Conservation (phyloP, 2,797 vertebrate genomes). For the Sebastes cheni region DNA sequence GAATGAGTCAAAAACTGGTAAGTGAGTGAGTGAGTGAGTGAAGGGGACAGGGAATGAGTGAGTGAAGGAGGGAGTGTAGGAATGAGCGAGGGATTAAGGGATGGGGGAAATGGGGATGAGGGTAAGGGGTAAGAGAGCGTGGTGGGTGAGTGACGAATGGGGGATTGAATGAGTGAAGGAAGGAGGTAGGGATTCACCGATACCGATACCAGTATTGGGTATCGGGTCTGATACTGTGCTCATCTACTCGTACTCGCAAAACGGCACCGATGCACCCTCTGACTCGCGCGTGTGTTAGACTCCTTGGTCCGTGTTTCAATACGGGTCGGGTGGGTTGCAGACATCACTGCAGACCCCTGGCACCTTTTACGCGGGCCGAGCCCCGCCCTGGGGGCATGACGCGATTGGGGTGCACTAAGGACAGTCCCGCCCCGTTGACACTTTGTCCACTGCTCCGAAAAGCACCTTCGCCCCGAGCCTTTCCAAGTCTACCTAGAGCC, state of each 20-base stretch:
- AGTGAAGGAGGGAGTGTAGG: neutral
- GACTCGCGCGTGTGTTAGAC: accelerated
- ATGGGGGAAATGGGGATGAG: neutral
- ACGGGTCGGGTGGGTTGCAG: no score
- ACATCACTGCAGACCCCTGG: accelerated
- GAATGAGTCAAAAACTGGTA: neutral
- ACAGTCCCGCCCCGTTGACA: no score
- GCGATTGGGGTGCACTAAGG: no score
- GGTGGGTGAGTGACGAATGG: neutral
- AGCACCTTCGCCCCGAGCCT: no score
- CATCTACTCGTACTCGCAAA: no score
- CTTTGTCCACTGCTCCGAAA: accelerated
- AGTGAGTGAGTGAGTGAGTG: neutral
- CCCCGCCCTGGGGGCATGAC: no score
- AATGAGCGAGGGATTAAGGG: neutral
- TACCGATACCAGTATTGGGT: no score
- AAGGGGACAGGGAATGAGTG: neutral
- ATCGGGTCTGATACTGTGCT: no score
- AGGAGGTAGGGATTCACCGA: neutral
- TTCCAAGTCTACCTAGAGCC: no score
- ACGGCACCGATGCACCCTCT: no score
- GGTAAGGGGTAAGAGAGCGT: neutral
- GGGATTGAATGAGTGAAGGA: neutral
- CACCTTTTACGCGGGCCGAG: accelerated
- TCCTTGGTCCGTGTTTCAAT: no score